Evolutionary conservation across 2,113 vertebrate genomes (phyloP), one percentile per base, ranked within the genome.

Genomic region (Istiophorus platypterus): DNA sequence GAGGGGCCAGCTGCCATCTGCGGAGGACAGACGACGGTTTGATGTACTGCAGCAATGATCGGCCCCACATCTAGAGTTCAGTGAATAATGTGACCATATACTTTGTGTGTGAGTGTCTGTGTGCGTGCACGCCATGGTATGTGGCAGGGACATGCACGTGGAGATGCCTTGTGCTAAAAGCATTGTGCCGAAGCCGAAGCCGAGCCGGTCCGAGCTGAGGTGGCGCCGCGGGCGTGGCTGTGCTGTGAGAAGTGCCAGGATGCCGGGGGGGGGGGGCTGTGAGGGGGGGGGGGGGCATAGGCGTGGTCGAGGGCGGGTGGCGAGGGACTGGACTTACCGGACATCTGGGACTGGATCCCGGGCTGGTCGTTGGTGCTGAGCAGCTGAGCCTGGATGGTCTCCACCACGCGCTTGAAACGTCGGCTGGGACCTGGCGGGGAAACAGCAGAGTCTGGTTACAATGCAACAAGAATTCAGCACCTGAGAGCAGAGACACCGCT

Each of bases 321-420:
- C 41, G 71, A 57, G 79, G 78, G 70, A 13, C 41, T 61, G 9
- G 88, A 95, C 97, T 97, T 95, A 99, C 98, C 98, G 92, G 97
- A 96, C 90, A 98, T 93, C 91, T 99, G 98, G 0, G 92, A 89
- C 94, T 97, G 98, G 91, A 96, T 94, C 45, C 96, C 95, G 13
- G 98, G 96, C 93, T 98, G 98, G 87, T 98, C 98, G 22, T 97
- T 97, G 86, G 97, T 93, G 93, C 97, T 98, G 92, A 99, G 95
- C 90, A 99, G 95, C 96, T 99, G 98, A 69, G 97, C 95, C 96
- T 99, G 98, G 93, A 99, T 99, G 88, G 97, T 99, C 95, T 99
- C 98, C 85, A 99, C 98, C 87, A 99, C 98, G 72, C 98, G 97
- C 94, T 99, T 99, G 93, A 99, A 99, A 88, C 98, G 97, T 80